Base-by-base conservation (phyloP, 2,888 invertebrate species). In the Morinoia aosen region DNA sequence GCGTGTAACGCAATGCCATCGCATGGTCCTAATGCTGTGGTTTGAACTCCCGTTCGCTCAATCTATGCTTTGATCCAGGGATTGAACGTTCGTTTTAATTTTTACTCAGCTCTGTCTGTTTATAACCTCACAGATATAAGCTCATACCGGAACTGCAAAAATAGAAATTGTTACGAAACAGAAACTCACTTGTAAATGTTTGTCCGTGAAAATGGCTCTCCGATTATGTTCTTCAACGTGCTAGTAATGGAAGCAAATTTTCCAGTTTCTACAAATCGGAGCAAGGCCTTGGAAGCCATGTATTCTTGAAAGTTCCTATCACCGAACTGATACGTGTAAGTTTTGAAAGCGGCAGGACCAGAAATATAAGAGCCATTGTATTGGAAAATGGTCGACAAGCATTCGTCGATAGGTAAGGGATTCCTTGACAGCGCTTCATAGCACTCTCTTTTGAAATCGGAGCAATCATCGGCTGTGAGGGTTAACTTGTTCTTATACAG, bases 181-280 rank as follows among this genome's bases (percentile, higher is more conserved):
- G 11, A 93, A 33, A 93, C 93, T 93, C 93, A 93, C 93, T 93
- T 93, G 93, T 58, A 48, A 57, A 93, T 93, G 93, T 93, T 12
- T 4, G 56, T 33, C 7, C 93, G 33, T 25, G 25, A 57, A 10
- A 93, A 16, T 25, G 93, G 58, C 33, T 93, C 93, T 93, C 57
- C 93, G 56, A 56, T 56, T n/a, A 57, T 57, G 10, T 93, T 48
- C 57, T 93, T 25, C 12, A 93, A 48, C 16, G 57, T 12, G 25
- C 25, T 93, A 0, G 10, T 56, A 7, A 93, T 33, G 25, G 93
- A 90, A 19, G 10, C 14, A 0, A 12, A 57, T 57, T 93, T 19
- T 39, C 25, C 25, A 25, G 25, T 57, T 93, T 57, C 25, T 7
- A 93, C n/a, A 56, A 57, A 33, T 57, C 57, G 56, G 33, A 93